These are phyloP conservation scores for Laticauda colubrina DNA, from an alignment of 2,113 vertebrate genomes.

Conservation along the genomic window DNA sequence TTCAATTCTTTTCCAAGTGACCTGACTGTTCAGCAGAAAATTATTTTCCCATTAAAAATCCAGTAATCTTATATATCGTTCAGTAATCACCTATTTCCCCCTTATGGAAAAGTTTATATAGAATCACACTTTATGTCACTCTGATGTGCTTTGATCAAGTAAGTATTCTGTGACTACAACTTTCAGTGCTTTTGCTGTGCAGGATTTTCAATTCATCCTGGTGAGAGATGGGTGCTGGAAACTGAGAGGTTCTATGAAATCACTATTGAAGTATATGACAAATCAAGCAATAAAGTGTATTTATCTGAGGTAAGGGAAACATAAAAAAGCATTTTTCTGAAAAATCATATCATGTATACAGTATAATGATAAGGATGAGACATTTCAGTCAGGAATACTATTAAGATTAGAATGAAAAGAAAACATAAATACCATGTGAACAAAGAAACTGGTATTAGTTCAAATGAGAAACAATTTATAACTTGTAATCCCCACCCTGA, in stretches of 20 bases:
- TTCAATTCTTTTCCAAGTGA: too few species aligned
- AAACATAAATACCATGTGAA: neutral
- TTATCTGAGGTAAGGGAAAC: slow-evolving; percentile 87
- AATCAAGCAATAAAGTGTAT: slow-evolving; percentile 87
- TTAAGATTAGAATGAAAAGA: neutral
- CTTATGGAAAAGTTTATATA: neutral
- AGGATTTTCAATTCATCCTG: slow-evolving; percentile 90
- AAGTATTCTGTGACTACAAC: slow-evolving; percentile 7
- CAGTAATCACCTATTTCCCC: too few species aligned
- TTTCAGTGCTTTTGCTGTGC: slow-evolving; percentile 28
- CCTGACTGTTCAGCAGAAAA: too few species aligned
- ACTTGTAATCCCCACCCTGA: neutral
- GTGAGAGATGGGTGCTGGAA: slow-evolving; percentile 92
- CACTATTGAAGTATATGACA: slow-evolving; percentile 88
- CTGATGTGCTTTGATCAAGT: neutral
- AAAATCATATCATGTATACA: neutral
- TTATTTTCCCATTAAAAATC: too few species aligned
- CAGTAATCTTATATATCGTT: too few species aligned
- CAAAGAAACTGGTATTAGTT: neutral
- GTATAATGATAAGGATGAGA: neutral
- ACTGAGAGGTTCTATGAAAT: slow-evolving; percentile 82
- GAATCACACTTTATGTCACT: neutral
- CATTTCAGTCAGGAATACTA: neutral
- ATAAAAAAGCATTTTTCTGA: slow-evolving; percentile 3
- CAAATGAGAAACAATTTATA: neutral